Evolutionary conservation across 1,140 invertebrate genomes (phyloP), one percentile per base, ranked within the genome.

Genomic region (Penaeus vannamei): DNA sequence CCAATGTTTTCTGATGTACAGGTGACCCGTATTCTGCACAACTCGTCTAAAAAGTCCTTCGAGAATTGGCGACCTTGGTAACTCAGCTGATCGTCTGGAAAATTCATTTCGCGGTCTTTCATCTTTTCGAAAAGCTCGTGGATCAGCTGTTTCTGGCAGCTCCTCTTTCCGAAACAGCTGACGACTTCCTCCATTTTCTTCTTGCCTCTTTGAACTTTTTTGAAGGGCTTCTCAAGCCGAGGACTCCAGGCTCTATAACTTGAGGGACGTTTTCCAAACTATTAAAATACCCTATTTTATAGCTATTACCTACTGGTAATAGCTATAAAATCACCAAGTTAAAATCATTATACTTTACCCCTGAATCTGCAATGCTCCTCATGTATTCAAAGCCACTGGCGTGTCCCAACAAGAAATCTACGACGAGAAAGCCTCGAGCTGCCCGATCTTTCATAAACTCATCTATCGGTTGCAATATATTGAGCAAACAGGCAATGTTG

Each of bases 151-250:
- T 61, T 29, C 36, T 86, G 76, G 2, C n/a, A 10, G 17, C 61
- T 69, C 19, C 22, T 23, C 46, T 62, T 86, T 20, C 85, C 85
- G 32, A 36, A 79, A 2, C 29, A 22, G 42, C 62, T 29, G 12
- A 86, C 61, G 19, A 80, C 64, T 19, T 80, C 72, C 62, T 79
- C 8, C 20, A 86, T 36, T 61, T 80, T 80, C 19, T 46, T 61
- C 53, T 80, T 12, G 23, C 85, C 85, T 61, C 61, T 80, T 22
- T 80, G 19, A 8, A 86, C 85, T 62, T 86, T 86, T 23, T 64
- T 77, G 85, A 86, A 86, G 17, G 85, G 85, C 29, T 80, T 86
- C 60, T 86, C 29, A 23, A 86, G 23, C 85, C 85, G 46, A 80
- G 76, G 29, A 80, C 29, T 23, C 85, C 85, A 0, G 85, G 29